Base-by-base conservation (phyloP, 2,113 vertebrate species). In the Thalassarche chlororhynchos region DNA sequence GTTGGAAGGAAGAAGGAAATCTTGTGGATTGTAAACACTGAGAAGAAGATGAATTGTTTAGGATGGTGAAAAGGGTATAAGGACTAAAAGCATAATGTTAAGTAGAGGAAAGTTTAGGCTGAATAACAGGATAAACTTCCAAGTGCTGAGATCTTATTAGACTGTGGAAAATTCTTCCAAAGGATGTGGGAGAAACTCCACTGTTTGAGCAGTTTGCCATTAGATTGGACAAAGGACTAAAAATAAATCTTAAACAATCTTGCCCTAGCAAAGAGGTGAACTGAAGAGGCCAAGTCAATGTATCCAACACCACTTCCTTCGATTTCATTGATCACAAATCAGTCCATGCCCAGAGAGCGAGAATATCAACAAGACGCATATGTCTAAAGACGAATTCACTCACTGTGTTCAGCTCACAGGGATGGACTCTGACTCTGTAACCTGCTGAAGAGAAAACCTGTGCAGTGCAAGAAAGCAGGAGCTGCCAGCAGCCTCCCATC, bases 1-100 rank as follows among this genome's bases (percentile, higher is more conserved):
- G 93, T 97, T 97, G 97, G 96, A 97, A 97, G 87, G 90, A 91
- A 87, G 92, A 77, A 92, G 91, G 96, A 97, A 97, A 95, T 84
- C 91, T 97, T 79, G 86, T 92, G 95, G 96, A 97, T 96, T 97
- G 96, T 96, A 98, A 98, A 97, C 97, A 98, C 46, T 24, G 91
- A 87, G 92, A 92, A 93, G 87, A 89, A 70, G 91, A 95, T 16
- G 51, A 57, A 94, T 96, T 97, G 96, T 97, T 98, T 98, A 97
- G 95, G 95, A 94, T 97, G 96, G 68, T 94, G 93, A 76, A 88
- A 96, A 90, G 86, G 71, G 78, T 94, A 60, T 77, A 96, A 94
- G 84, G 81, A 64, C 82, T 92, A 49, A 82, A 72, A 93, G 64
- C 90, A 83, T 28, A 78, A 52, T 4, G 38, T 49, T 90, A 91